A percentile compares a stretch with the other conserved stretches of the same genome.
Conservation (phyloP, 2,113 vertebrate genomes). For the Tachycineta bicolor region DNA sequence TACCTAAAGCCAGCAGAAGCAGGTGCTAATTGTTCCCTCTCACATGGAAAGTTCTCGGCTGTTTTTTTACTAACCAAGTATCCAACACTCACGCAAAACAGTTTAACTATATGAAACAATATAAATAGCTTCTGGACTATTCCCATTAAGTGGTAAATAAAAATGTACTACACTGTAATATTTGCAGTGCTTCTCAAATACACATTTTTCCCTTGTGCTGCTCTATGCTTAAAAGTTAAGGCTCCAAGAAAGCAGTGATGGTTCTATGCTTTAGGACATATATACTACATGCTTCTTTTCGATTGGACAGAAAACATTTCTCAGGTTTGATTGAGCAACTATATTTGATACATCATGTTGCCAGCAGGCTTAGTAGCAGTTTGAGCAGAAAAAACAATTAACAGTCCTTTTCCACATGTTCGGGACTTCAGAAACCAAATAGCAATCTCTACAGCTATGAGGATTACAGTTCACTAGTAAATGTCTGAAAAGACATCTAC, state of each 20-base stretch:
- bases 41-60: not conserved
- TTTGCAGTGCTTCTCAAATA: not conserved
- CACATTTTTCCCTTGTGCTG: not conserved
- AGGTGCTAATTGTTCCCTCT: not conserved
- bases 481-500: not conserved
- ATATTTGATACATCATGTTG: not conserved
- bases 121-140: not conserved
- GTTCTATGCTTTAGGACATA: not conserved
- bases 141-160: not conserved
- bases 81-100: not conserved
- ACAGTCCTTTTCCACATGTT: not conserved
- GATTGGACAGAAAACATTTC: not conserved
- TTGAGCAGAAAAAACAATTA: not conserved
- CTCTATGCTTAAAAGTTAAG: not conserved
- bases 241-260: not conserved
- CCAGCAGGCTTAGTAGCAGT: not conserved
- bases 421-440: not conserved
- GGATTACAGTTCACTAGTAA: not conserved
- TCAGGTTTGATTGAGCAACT: not conserved
- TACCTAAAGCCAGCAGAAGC: not conserved
- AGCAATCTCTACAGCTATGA: not conserved
- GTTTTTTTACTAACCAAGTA: not conserved
- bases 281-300: not conserved
- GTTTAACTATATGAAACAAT: not conserved
- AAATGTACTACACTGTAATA: not conserved